These are phyloP conservation scores for Habrosyne pyritoides DNA, from an alignment of 2,888 invertebrate genomes.

Conservation along the genomic window DNA sequence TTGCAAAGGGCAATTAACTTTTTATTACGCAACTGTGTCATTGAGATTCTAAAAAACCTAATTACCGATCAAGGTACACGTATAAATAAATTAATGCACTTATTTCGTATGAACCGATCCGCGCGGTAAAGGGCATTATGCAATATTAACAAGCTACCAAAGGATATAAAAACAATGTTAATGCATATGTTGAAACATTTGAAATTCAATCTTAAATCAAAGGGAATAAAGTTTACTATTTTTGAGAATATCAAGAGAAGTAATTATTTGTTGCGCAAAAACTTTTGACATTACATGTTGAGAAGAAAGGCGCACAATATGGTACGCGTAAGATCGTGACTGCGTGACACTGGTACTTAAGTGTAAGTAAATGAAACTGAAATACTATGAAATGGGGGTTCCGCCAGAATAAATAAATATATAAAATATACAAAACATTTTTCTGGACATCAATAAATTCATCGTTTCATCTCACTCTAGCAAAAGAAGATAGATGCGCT, in stretches of 20 bases:
- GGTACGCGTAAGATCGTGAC: not conserved
- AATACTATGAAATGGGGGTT: not conserved
- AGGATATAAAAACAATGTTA: not conserved
- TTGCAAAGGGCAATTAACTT: conserved; percentile 23
- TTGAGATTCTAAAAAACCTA: conserved; percentile 24
- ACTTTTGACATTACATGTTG: conserved; percentile 36
- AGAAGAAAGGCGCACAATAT: conserved; percentile 14
- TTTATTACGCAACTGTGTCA: conserved; percentile 22
- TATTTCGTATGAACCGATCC: conserved; percentile 13
- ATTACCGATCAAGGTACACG: conserved; percentile 16
- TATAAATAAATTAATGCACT: conserved; percentile 1
- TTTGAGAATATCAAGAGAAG: not conserved
- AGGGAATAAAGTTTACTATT: not conserved
- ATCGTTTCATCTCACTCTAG: too few relatives aligned
- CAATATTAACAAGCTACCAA: not conserved
- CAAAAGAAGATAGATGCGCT: too few relatives aligned
- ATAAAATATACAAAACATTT: too few relatives aligned
- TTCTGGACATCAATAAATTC: too few relatives aligned
- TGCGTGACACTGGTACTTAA: not conserved
- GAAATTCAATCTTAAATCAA: not conserved
- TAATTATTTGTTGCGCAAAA: conserved; percentile 30
- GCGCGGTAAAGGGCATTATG: not conserved
- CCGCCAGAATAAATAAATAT: too few relatives aligned
- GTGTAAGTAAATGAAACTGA: not conserved
- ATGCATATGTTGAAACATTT: not conserved